Percentiles rank a stretch among this genome's conserved stretches.
These are phyloP conservation scores for Drosophila parvula DNA, from an alignment of 1,140 invertebrate species.

Conservation along the genomic window DNA sequence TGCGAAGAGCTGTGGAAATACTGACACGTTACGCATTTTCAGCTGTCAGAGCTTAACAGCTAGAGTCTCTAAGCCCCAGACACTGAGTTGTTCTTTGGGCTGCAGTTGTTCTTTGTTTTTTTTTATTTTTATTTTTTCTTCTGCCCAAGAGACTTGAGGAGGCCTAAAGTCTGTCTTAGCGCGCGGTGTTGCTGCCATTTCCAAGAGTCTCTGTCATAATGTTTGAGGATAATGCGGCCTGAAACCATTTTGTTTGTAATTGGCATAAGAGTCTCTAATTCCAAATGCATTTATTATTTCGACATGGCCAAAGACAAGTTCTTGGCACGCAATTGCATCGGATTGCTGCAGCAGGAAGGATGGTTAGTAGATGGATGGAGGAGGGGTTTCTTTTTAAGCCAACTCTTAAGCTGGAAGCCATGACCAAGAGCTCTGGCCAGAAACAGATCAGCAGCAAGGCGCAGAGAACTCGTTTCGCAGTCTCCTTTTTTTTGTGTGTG, in stretches of 20 bases:
- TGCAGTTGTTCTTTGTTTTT: background rate
- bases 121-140: background rate
- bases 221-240: slow-evolving; percentile 80
- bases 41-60: background rate
- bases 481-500: slow-evolving; percentile 19
- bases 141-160: slow-evolving; percentile 3
- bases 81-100: background rate
- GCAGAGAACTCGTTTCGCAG: slow-evolving; percentile 59
- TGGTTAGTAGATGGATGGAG: background rate
- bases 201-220: slow-evolving; percentile 65
- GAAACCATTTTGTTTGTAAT: slow-evolving; percentile 82
- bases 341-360: background rate
- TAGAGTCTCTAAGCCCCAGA: background rate
- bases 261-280: slow-evolving; percentile 82
- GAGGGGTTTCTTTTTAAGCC: slow-evolving; percentile 24
- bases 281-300: slow-evolving; percentile 81
- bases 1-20: background rate
- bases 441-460: slow-evolving; percentile 44
- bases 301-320: slow-evolving; percentile 69
- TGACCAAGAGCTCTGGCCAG: slow-evolving; percentile 55
- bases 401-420: slow-evolving; percentile 55
- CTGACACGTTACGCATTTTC: slow-evolving; percentile 6
- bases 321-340: slow-evolving; percentile 48
- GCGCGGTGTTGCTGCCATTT: slow-evolving; percentile 9
- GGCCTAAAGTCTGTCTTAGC: slow-evolving; percentile 16